Base-by-base conservation (phyloP, 2,113 vertebrate genomes). In the Macheiramphus alcinus region DNA sequence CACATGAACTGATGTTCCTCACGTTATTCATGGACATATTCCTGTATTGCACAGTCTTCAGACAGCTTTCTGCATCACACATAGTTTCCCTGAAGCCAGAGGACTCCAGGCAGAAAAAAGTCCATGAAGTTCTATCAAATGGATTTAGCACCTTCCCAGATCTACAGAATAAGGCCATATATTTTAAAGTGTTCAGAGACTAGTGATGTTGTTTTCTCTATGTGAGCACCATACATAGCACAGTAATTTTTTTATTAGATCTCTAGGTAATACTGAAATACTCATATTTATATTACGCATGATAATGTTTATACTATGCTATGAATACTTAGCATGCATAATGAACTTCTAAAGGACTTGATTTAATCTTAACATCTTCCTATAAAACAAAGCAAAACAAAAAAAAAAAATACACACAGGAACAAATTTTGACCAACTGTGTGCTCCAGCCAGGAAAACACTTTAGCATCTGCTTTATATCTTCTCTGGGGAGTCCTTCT, bases 391-490 rank as follows among this genome's bases (percentile, higher is more conserved):
- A 75, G 32, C 4, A 71, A 87, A 96, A 62, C 8, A 68, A 68
- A 80, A 65, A 47, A 47, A 47, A 65, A 40, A 65, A 81, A 68
- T 10, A 59, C 29, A 67, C 59, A 87, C 27, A 84, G 47, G n/a
- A 94, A 62, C 22, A 89, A 91, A 81, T 91, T 94, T 94, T 94
- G 95, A 94, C 94, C 93, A 94, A 92, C 55, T 78, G 20, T 19
- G 0, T 79, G 38, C 38, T 95, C 52, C 59, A 94, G 67, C 38
- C 72, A 90, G 21, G 31, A 92, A 97, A 95, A 90, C 43, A 63
- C 40, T 95, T 92, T 48, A 92, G 29, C 96, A 94, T 94, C 95
- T 96, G 90, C n/a, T 94, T 92, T 84, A 80, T 86, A 36, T 10
- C 23, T 80, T 78, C 92, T 94, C 96, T 47, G 27, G 90, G 85